Evolutionary conservation across 2,888 invertebrate genomes (phyloP), one percentile per base, ranked within the genome.

Genomic region (Hoplodrina ambigua): DNA sequence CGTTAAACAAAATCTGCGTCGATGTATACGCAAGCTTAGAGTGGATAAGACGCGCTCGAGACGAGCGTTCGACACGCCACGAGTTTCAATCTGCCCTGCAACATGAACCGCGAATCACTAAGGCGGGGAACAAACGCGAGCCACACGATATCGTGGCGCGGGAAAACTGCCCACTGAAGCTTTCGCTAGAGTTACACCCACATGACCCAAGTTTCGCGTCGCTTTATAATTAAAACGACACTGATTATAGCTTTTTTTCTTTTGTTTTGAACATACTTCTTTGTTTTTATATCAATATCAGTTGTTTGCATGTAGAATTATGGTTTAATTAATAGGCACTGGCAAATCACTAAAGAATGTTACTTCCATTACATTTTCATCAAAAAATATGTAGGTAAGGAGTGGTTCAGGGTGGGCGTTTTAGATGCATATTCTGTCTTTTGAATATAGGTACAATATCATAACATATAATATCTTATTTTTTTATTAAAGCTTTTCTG

Each of bases 11-110:
- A 59, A 25, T 41, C 13, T 50, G 33, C 63, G 57, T 64, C n/a
- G 56, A 61, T 71, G 37, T 74, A 37, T 46, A 44, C 65, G 75
- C 63, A 25, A 67, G 68, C 53, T 55, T 55, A 54, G 46, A 55
- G 33, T n/a, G 52, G 53, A 50, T 53, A 71, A 78, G 74, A 74
- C 67, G 52, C 64, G 58, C 37, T 46, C 11, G 78, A 85, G 85
- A 79, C 87, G 87, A 75, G 85, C 86, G 86, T 75, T 72, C 82
- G 76, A 69, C 81, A 60, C 86, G 86, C 85, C 78, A 72, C 78
- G 72, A 72, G 75, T 73, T 60, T 54, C 62, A 75, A 65, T 85
- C 86, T 86, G 85, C 75, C 75, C 77, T 73, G 54, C 46, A 41
- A 71, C 49, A 59, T 63, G 68, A 73, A 74, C 72, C 80, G 74